Conservation (phyloP, 2,888 invertebrate genomes). For the Rhodophaea formosa region DNA sequence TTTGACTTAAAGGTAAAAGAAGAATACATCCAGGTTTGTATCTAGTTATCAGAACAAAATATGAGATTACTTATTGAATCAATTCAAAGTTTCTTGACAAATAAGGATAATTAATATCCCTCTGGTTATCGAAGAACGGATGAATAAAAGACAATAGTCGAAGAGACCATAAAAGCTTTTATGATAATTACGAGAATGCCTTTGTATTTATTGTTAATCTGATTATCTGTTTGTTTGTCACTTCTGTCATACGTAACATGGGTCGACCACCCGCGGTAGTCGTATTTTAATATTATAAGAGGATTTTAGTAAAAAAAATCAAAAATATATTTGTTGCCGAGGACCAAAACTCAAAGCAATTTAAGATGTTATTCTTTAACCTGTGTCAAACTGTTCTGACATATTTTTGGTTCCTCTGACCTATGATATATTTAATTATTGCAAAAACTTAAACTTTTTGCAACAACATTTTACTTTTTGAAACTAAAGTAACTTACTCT, state of each 20-base stretch:
- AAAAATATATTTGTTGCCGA: not conserved
- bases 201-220: constrained; percentile 54
- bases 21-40: too few species aligned
- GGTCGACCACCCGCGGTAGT: constrained; percentile 47
- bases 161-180: constrained; percentile 24
- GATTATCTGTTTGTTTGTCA: constrained; percentile 52
- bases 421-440: too few species aligned
- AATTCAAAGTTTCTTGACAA: not conserved
- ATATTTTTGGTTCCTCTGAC: too few species aligned
- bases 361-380: too few species aligned
- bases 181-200: constrained; percentile 30
- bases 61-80: not conserved
- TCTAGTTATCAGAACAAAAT: too few species aligned
- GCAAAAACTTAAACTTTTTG: too few species aligned
- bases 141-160: constrained; percentile 3
- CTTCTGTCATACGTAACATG: constrained; percentile 41
- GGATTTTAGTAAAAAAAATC: constrained; percentile 8
- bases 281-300: constrained; percentile 13
- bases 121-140: constrained; percentile 8
- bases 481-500: too few species aligned
- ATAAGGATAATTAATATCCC: constrained; percentile 10
- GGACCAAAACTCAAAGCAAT: too few species aligned
- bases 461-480: too few species aligned
- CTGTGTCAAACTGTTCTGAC: too few species aligned
- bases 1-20: too few species aligned